Conservation (phyloP, 1,140 invertebrate species). For the Aradophagus sp. region DNA sequence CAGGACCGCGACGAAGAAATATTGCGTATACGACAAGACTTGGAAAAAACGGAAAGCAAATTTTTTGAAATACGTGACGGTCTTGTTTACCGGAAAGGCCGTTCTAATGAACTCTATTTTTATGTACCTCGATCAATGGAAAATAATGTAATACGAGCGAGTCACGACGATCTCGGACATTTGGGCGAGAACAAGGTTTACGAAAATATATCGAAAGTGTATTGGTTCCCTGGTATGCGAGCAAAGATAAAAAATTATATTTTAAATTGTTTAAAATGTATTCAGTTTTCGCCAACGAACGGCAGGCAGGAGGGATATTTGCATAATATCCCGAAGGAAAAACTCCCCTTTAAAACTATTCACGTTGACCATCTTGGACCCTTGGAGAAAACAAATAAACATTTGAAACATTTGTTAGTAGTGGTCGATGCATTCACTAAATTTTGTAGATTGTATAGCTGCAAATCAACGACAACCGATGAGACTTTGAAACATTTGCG, state of each 20-base stretch:
- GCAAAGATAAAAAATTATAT: neutral
- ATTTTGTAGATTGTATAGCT: neutral
- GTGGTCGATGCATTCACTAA: neutral
- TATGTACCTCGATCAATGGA: neutral
- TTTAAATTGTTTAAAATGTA: neutral
- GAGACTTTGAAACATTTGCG: neutral
- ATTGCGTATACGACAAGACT: no score
- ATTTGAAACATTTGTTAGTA: no score
- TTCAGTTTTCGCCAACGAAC: neutral
- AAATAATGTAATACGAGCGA: neutral
- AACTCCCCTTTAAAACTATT: neutral
- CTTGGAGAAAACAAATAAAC: no score
- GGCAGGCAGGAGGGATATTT: neutral
- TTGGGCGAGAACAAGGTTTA: neutral
- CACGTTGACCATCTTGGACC: neutral
- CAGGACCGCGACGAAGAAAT: constrained; percentile 1
- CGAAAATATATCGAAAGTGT: neutral
- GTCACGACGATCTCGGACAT: neutral
- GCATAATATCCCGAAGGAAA: constrained; percentile 1
- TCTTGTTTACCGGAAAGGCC: neutral
- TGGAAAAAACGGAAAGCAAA: neutral
- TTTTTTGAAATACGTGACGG: neutral
- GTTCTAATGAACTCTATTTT: neutral
- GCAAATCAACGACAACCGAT: neutral
- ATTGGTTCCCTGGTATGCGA: constrained; percentile 1